Evolutionary conservation across 2,797 vertebrate genomes (phyloP), one percentile per base, ranked within the genome.

Genomic region (Xenentodon cancila): DNA sequence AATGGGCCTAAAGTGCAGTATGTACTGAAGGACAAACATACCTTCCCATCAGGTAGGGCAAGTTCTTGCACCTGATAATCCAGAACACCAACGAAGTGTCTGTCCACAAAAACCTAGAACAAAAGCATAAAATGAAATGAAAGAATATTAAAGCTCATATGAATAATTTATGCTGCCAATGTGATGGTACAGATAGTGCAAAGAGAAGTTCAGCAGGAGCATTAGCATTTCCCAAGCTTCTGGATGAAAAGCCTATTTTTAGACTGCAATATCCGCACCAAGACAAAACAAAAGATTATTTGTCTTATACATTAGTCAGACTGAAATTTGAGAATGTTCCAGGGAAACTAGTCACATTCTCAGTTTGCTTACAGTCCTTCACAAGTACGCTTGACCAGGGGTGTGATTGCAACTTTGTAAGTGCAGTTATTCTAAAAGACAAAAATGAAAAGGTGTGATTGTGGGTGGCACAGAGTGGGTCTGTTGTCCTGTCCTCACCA

Each of bases 51-150:
- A 13, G 94, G 93, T 44, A 98, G 64, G n/a, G 68, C 27, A 27
- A 97, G 83, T 73, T 93, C 91, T 48, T 92, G 80, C 0, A 48
- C 88, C 25, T 90, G 90, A 75, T 95, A 94, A 90, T 97, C 95
- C 82, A 99, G 81, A 85, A 94, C 89, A 16, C 96, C 97, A 54
- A 96, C 73, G 17, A 93, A 95, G 68, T 91, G 77, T 57, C 79
- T 92, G 84, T 96, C 94, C 71, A 97, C 84, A 89, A 96, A 98
- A 59, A 98, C 95, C 97, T 97, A 76, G 19, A 7, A 37, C 12
- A 22, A 85, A 75, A 49, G 59, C 17, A 18, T 22, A 51, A 50
- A 56, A 56, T 6, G 1, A 45, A 49, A 32, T 15, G 0, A 52
- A 15, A 47, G 5, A 46, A 54, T 5, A 43, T 19, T 2, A 43